Evolutionary conservation across 2,113 vertebrate genomes (phyloP), one percentile per base, ranked within the genome.

Genomic region (Okapia johnstoni): DNA sequence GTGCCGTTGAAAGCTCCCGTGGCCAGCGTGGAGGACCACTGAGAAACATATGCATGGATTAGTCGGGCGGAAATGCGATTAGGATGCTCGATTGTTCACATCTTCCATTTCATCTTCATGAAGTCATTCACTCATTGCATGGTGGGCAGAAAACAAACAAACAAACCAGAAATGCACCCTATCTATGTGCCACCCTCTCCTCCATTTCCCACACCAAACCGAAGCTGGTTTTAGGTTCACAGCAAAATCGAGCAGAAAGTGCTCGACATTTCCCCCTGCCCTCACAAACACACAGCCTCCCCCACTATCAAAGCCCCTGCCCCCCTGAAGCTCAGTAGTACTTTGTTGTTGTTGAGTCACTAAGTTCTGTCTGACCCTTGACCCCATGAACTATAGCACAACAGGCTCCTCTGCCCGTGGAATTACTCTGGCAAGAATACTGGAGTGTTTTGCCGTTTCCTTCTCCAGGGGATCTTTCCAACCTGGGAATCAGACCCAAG

Each of bases 141-240:
- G 36, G 81, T 19, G 89, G 54, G 83, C 1, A 5, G n/a, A n/a
- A n/a, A n/a, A n/a, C n/a, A 1, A 6, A 7, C 60, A 73, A 88
- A 93, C 66, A 93, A 77, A 21, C 7, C 36, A 50, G 58, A 93
- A 90, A 52, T 23, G 0, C 5, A 10, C 17, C 12, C 6, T 6
- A 2, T 43, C 58, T 33, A 0, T 0, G 0, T n/a, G 60, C 36
- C 19, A n/a, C 81, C 23, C 54, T 70, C 8, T 40, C 2, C 21
- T 14, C 19, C 55, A 26, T n/a, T 15, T 52, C n/a, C 55, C 52
- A 70, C 73, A 55, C 23, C 17, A 40, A 36, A 13, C 46, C 3
- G 70, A 66, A 63, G 60, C 60, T 7, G 15, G 26, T 36, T 85
- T 94, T 58, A 36, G 48, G 7, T 90, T 83, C 77, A 17, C n/a